phyloP scores from a whole-genome alignment of 1,140 invertebrate species.

The Brachionus manjavacas region DNA sequence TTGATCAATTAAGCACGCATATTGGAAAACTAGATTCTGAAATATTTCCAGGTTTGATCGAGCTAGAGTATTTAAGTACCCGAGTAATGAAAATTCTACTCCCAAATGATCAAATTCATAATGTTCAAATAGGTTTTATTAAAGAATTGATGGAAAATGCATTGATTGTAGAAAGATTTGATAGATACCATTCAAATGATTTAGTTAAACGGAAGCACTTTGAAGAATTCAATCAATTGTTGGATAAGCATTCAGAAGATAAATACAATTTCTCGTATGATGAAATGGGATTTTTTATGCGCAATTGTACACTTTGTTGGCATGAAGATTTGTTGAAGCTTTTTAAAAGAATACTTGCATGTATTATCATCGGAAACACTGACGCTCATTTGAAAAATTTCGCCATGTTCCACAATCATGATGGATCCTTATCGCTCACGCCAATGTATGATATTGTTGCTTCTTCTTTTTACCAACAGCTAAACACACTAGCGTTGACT shows the following conservation, averaged over 20 bases:
- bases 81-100: neutral
- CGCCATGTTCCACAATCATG: neutral
- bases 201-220: neutral
- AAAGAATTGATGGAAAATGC: neutral
- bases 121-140: neutral
- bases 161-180: constrained; percentile 1
- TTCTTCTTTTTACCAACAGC: neutral
- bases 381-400: constrained; percentile 25
- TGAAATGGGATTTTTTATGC: constrained; percentile 8
- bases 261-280: constrained; percentile 7
- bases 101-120: constrained; percentile 9
- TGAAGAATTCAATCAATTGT: constrained; percentile 5
- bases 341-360: constrained; percentile 17
- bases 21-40: neutral
- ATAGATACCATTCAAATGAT: constrained; percentile 18
- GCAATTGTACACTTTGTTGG: neutral
- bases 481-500: neutral
- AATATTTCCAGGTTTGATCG: neutral
- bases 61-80: neutral
- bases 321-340: neutral
- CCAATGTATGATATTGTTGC: constrained; percentile 7
- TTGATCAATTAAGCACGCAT: constrained; percentile 1
- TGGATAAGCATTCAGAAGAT: neutral
- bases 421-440: neutral
- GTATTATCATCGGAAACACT: neutral